Evolutionary conservation across 2,888 invertebrate species (phyloP), one percentile per base, ranked within the genome.

Genomic region (Chesias legatella): DNA sequence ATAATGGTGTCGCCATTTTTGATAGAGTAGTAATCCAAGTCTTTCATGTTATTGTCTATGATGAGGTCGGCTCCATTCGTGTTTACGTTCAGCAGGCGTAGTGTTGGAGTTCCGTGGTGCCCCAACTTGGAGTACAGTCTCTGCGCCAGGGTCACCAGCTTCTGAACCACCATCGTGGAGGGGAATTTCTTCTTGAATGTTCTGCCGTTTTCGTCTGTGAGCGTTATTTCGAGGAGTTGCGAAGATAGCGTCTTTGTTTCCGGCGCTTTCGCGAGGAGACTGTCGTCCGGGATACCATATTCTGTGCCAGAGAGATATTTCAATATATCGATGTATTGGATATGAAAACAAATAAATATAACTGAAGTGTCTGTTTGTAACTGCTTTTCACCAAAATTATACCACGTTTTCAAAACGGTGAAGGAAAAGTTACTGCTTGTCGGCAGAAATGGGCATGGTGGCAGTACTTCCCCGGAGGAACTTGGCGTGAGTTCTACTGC

Each of bases 221-320:
- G 61, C 38, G 83, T 85, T 44, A 90, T 78, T 63, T 89, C 88
- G 32, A 96, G 90, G 10, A 95, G 81, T 58, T 93, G 92, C 11
- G 92, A 92, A 53, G 92, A 92, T 45, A 96, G 91, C 0, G 91
- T 90, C 53, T 82, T 89, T 0, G 82, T 79, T 58, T 89, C 88
- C 0, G 79, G 69, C 55, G 88, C 80, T 56, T 77, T 82, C 1
- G 71, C 80, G 32, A 94, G 80, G 51, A 94, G 91, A 33, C 91
- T 92, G 79, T 93, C 93, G 56, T 95, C 96, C 6, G 95, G 94
- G 8, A 93, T 91, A 43, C 97, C 97, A 79, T 94, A 94, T 84
- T 91, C 96, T 97, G n/a, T n/a, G 13, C 13, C 2, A 17, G 13
- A 17, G 13, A 17, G 2, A 3, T 17, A 17, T 17, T 17, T n/a